phyloP scores from a whole-genome alignment of 2,888 invertebrate genomes.

The Hypolimnas misippus region DNA sequence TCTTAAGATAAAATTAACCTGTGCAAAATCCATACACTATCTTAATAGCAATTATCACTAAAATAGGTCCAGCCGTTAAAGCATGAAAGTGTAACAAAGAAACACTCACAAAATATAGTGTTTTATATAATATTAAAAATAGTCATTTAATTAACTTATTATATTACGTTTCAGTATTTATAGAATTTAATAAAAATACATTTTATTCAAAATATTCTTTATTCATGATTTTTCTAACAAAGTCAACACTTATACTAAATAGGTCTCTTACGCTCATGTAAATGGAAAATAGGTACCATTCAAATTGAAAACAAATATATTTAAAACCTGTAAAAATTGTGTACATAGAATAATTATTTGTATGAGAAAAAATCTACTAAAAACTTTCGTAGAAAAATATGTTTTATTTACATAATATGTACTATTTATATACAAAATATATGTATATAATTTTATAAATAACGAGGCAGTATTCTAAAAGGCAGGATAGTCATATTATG shows the following conservation, averaged over 20 bases:
- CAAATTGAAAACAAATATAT: background rate
- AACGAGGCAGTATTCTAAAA: background rate
- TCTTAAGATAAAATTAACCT: too few species aligned
- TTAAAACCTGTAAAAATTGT: background rate
- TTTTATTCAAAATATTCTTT: too few species aligned
- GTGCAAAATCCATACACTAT: too few species aligned
- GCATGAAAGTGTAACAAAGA: too few species aligned
- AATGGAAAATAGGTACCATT: background rate
- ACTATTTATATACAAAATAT: conserved; percentile 1
- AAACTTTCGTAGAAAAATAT: conserved; percentile 16
- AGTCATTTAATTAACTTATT: too few species aligned
- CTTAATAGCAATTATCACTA: too few species aligned
- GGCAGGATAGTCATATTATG: background rate
- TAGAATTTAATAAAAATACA: too few species aligned
- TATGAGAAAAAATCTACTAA: background rate
- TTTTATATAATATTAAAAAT: too few species aligned
- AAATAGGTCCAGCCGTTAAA: too few species aligned
- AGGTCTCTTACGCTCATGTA: conserved; percentile 14
- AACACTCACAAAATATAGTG: too few species aligned
- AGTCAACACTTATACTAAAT: conserved; percentile 38
- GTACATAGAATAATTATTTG: conserved; percentile 2
- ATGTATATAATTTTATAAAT: background rate
- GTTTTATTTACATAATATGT: background rate
- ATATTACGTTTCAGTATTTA: too few species aligned
- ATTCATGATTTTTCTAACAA: too few species aligned